Percentiles rank a stretch among this genome's conserved stretches.
These are phyloP conservation scores for Leptinotarsa tumamoca DNA, from an alignment of 2,888 invertebrate species.

Conservation along the genomic window DNA sequence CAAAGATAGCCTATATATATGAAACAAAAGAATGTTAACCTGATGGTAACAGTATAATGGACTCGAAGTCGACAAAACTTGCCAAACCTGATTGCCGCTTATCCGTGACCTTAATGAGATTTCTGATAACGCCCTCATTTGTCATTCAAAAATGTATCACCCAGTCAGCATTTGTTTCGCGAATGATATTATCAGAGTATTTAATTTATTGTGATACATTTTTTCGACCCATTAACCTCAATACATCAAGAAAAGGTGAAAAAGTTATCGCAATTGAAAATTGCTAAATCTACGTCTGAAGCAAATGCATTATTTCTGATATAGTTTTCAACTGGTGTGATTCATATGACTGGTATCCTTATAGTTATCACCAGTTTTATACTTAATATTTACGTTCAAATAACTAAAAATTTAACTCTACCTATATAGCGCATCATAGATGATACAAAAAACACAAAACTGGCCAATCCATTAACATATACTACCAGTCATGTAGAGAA, in stretches of 20 bases:
- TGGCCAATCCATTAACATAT: no score
- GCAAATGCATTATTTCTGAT: background rate
- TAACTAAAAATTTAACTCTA: no score
- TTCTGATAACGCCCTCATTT: constrained; percentile 23
- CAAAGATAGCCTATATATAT: background rate
- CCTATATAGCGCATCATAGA: no score
- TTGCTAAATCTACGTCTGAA: background rate
- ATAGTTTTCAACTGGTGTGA: no score
- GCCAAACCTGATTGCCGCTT: constrained; percentile 8
- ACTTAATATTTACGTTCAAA: no score
- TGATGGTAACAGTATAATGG: constrained; percentile 2
- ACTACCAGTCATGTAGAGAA: no score
- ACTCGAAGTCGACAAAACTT: background rate
- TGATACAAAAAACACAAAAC: no score
- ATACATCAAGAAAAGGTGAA: constrained; percentile 8
- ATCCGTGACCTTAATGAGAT: constrained; percentile 19
- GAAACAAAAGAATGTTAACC: constrained; percentile 2
- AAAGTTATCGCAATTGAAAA: background rate
- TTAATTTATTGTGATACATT: constrained; percentile 14
- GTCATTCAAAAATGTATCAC: constrained; percentile 13
- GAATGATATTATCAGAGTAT: constrained; percentile 17
- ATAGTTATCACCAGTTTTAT: no score
- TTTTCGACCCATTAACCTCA: constrained; percentile 25
- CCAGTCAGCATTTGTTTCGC: constrained; percentile 9
- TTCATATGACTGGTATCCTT: no score